Evolutionary conservation across 2,113 vertebrate species (phyloP).

Genomic region (Mustelus asterias): DNA sequence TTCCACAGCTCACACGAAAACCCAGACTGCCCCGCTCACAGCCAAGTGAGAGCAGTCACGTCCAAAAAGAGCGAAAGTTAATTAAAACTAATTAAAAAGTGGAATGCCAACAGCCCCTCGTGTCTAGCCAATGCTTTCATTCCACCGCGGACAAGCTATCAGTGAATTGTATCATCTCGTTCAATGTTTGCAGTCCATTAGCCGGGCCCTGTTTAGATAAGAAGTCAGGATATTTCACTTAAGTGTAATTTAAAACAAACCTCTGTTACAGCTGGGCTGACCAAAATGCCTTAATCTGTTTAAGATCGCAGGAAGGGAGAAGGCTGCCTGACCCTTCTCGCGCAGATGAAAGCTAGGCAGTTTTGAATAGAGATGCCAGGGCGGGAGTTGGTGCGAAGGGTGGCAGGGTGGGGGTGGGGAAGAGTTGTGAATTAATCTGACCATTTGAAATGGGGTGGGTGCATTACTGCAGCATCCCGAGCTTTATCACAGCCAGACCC

Average conservation of each 20-base stretch:
- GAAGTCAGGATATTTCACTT: slow-evolving; percentile 65
- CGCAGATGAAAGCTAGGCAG: not conserved
- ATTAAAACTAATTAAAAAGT: not conserved
- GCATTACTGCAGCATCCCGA: not conserved
- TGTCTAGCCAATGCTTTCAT: not conserved
- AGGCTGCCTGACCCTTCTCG: not conserved
- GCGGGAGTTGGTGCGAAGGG: not conserved
- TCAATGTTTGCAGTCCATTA: slow-evolving; percentile 85
- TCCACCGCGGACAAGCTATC: not conserved
- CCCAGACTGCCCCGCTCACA: not conserved
- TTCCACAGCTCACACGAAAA: not conserved
- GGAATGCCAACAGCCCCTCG: not conserved
- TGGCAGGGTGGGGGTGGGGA: not conserved
- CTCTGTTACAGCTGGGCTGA: slow-evolving; percentile 38
- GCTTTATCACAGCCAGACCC: not conserved
- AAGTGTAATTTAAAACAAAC: slow-evolving; percentile 59
- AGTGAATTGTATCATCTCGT: slow-evolving; percentile 40
- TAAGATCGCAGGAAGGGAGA: not conserved
- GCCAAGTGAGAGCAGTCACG: not conserved
- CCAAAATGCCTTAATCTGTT: not conserved
- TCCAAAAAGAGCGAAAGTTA: slow-evolving; percentile 10
- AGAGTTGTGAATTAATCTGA: not conserved
- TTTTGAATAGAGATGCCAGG: not conserved
- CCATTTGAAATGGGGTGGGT: not conserved
- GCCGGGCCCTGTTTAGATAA: slow-evolving; percentile 75